phyloP scores from a whole-genome alignment of 2,113 vertebrate genomes.

The Caretta caretta region DNA sequence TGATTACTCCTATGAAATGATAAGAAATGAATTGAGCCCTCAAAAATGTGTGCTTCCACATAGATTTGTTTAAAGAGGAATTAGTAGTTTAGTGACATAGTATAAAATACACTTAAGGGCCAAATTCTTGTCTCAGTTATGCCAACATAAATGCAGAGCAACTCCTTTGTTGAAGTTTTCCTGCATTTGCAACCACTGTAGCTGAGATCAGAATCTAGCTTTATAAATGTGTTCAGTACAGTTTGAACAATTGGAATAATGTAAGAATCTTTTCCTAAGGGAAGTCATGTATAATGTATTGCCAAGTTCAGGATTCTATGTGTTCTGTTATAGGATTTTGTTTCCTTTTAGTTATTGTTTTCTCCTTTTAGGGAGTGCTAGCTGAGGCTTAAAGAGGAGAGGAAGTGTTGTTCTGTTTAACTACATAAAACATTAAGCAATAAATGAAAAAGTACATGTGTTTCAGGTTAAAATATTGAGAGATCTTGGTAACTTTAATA shows the following conservation, averaged over 20 bases:
- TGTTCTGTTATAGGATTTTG: constrained; percentile 32
- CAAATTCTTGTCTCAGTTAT: neutral
- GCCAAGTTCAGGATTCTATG: constrained; percentile 24
- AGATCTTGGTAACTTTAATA: constrained; percentile 59
- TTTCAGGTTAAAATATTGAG: constrained; percentile 61
- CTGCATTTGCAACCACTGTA: constrained; percentile 23
- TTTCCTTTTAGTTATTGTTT: constrained; percentile 45
- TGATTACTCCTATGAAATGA: neutral
- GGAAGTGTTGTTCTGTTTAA: constrained; percentile 63
- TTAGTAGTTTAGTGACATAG: neutral
- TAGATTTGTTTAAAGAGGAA: constrained; percentile 11
- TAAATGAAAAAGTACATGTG: constrained; percentile 51
- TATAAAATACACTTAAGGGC: neutral
- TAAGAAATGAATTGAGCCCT: neutral
- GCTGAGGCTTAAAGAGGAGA: constrained; percentile 51
- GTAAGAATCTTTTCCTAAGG: neutral
- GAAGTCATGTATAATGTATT: neutral
- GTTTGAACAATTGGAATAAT: constrained; percentile 48
- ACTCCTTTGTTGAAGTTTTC: neutral
- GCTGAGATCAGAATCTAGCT: neutral
- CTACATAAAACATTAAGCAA: constrained; percentile 66
- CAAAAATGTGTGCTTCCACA: neutral
- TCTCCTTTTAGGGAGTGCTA: constrained; percentile 27
- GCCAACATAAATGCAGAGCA: neutral
- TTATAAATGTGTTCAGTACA: constrained; percentile 26